Base-by-base conservation (phyloP, 1,140 invertebrate genomes). In the Goniozus legneri region DNA sequence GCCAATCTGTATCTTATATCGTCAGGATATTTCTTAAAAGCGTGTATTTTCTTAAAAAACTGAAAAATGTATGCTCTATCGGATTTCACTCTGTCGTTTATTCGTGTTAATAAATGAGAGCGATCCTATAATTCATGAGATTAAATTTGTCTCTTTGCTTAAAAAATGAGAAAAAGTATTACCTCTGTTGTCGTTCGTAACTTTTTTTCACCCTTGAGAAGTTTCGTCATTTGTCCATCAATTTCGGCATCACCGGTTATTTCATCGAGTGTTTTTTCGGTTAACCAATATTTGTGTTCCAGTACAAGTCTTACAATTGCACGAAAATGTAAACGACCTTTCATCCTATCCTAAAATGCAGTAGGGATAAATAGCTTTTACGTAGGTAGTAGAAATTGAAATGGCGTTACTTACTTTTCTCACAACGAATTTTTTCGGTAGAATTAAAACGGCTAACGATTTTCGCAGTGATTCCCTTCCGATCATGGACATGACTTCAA, bases 201-300 rank as follows among this genome's bases (percentile, higher is more conserved):
- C 48, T 80, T 3, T 40, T 43, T 56, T 32, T 32, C 19, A 32
- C 8, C 60, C 47, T 77, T 79, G 13, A 63, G 75, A 8, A 74
- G 59, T 3, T 78, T 73, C 8, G 76, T 64, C 43, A 79, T 65
- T 47, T 73, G 73, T 10, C 81, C 76, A 47, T 78, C 75, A 14
- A 69, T 67, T 31, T 76, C 73, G 1, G 82, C 74, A 45, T 82
- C 73, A 14, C 80, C 78, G 2, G 71, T 71, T 33, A 78, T 75
- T 14, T 78, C 65, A 41, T 79, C 77, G 3, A 56, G 44, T 1
- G 60, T n/a, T 16, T 55, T 69, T 47, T 79, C 79, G 14, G 64
- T 64, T 33, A 83, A 55, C 82, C 82, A 83, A 46, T 74, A 73
- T 3, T 71, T 64, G 53, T 82, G 82, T 10, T 72, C 71, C 32